Percentiles rank a stretch among this genome's conserved stretches.
Evolutionary conservation across 1,140 invertebrate species (phyloP).

Genomic region (Sitodiplosis mosellana): DNA sequence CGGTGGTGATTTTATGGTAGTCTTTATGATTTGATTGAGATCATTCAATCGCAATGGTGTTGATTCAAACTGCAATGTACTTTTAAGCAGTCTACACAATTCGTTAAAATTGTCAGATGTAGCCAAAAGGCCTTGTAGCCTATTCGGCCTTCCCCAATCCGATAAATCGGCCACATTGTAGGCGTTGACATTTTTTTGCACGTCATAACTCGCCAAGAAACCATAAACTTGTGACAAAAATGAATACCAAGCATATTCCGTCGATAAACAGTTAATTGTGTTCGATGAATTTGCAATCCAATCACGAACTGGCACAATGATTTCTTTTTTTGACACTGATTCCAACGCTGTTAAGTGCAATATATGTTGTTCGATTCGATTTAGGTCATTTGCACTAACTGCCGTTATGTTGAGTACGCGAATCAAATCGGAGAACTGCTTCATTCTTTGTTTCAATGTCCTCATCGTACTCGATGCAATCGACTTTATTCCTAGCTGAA

Average conservation of each 20-base stretch:
- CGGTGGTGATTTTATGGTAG: background rate
- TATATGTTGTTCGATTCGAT: no score
- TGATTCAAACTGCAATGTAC: background rate
- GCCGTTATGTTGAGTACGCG: background rate
- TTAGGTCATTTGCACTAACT: background rate
- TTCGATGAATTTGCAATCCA: background rate
- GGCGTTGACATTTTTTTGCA: background rate
- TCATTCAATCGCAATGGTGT: background rate
- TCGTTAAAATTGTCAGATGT: no score
- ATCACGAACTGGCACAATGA: background rate
- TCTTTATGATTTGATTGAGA: background rate
- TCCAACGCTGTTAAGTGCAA: no score
- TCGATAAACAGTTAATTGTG: background rate
- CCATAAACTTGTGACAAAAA: background rate
- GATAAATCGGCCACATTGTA: no score
- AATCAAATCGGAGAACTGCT: background rate
- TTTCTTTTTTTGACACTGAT: background rate
- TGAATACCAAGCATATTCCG: background rate
- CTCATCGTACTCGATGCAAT: background rate
- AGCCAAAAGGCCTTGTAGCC: no score
- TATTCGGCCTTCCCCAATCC: no score
- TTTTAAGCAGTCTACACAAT: background rate
- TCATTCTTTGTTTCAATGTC: background rate
- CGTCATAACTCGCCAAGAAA: background rate
- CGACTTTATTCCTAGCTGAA: background rate